A percentile compares a stretch with the other conserved stretches of the same genome.
Evolutionary conservation across 1,140 invertebrate species (phyloP).

Genomic region (Drosophila pachea): DNA sequence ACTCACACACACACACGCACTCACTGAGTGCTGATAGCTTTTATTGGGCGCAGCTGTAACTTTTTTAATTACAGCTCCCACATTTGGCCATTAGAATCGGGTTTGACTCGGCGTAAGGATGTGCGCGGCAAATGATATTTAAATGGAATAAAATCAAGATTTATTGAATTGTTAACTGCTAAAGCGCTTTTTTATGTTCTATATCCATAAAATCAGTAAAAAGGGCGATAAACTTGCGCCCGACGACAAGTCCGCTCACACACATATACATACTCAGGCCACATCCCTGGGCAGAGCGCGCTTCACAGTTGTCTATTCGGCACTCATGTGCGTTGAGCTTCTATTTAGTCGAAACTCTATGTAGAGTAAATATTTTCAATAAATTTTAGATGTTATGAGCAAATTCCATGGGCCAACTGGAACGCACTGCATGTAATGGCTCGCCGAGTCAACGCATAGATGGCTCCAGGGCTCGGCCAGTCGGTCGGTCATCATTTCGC

Average conservation of each 20-base stretch:
- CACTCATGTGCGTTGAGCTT: too few species aligned
- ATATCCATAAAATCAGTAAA: conserved; percentile 9
- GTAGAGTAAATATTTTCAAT: conserved; percentile 3
- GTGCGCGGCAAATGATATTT: conserved; percentile 14
- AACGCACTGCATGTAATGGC: conserved; percentile 1
- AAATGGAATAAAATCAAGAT: conserved; percentile 42
- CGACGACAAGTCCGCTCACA: not conserved
- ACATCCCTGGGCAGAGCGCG: too few species aligned
- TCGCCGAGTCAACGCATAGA: conserved; percentile 8
- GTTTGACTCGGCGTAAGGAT: not conserved
- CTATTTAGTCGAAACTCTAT: not conserved
- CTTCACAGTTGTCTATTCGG: too few species aligned
- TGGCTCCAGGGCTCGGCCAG: conserved; percentile 8
- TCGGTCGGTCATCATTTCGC: conserved; percentile 1
- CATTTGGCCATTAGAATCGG: conserved; percentile 17
- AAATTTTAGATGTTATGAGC: conserved; percentile 5
- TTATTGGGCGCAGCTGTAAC: conserved; percentile 38
- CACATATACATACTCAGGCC: too few species aligned
- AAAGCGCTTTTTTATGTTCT: conserved; percentile 19
- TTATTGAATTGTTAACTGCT: conserved; percentile 33
- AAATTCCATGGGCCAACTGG: conserved; percentile 4
- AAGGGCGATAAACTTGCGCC: not conserved
- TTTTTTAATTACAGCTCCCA: conserved; percentile 61
- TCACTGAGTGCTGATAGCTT: conserved; percentile 8
- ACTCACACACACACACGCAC: conserved; percentile 26